Evolutionary conservation across 2,797 vertebrate genomes (phyloP).

Genomic region (Sebastes minor): DNA sequence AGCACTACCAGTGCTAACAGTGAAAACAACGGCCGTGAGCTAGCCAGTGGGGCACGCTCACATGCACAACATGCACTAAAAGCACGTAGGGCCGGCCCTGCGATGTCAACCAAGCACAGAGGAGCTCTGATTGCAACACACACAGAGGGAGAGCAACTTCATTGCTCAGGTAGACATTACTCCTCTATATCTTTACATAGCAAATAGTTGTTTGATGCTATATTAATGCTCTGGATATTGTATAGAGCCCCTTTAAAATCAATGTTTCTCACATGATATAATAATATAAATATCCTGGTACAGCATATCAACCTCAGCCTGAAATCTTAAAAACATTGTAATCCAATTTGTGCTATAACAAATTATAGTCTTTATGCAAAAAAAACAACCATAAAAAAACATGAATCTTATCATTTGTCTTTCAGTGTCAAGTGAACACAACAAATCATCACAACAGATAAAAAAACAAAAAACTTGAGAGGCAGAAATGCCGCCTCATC

Average conservation of each 20-base stretch:
- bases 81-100: no score
- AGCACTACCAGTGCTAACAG: no score
- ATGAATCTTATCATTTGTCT: not conserved
- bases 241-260: not conserved
- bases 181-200: no score
- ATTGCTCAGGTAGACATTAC: no score
- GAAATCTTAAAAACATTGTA: not conserved
- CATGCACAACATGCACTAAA: no score
- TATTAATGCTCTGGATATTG: no score
- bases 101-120: no score
- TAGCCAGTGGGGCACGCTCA: no score
- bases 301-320: not conserved
- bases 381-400: not conserved
- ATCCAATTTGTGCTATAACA: not conserved
- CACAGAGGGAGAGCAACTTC: no score
- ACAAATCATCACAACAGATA: not conserved
- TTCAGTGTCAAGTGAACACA: not conserved
- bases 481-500: constrained; percentile 22
- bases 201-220: no score
- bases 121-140: no score
- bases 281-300: not conserved
- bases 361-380: not conserved
- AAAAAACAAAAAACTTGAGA: not conserved
- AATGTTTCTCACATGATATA: not conserved
- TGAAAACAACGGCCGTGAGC: no score